phyloP scores from a whole-genome alignment of 64 coral and sea anemone species.

The Hydrozoanthus tunicans region DNA sequence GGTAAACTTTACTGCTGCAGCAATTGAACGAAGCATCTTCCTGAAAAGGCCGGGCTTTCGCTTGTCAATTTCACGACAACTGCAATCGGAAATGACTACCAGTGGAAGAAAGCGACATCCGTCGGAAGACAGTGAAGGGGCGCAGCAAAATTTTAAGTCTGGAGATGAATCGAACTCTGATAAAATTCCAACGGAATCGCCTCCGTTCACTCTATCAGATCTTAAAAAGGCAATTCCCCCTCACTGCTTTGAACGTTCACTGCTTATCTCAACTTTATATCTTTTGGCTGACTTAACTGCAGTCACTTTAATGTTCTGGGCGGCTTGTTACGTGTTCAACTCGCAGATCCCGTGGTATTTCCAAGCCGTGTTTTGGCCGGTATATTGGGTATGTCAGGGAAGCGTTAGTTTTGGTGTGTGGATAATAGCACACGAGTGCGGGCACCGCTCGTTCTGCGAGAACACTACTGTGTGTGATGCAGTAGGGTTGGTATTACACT shows the following conservation, averaged over 20 bases:
- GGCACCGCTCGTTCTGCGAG: slow-evolving; percentile 83
- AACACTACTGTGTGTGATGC: slow-evolving; percentile 76
- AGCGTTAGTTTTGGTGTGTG: slow-evolving; percentile 76
- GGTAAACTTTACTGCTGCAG: slow-evolving; percentile 14
- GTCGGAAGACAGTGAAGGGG: background rate
- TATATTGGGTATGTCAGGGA: slow-evolving; percentile 89
- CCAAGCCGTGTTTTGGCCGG: slow-evolving; percentile 80
- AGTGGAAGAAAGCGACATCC: slow-evolving; percentile 28
- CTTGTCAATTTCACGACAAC: background rate
- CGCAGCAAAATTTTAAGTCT: background rate
- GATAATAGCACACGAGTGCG: slow-evolving; percentile 93
- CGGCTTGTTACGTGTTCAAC: slow-evolving; percentile 64
- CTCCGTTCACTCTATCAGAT: slow-evolving; percentile 84
- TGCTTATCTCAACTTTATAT: slow-evolving; percentile 72
- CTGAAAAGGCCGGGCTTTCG: background rate
- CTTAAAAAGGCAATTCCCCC: slow-evolving; percentile 87
- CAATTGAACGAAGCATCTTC: slow-evolving; percentile 19
- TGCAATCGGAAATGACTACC: background rate
- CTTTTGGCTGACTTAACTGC: slow-evolving; percentile 64
- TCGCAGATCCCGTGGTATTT: slow-evolving; percentile 61
- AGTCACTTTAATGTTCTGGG: slow-evolving; percentile 43
- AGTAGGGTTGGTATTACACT: slow-evolving; percentile 75
- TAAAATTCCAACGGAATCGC: slow-evolving; percentile 42
- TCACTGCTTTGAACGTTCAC: slow-evolving; percentile 80
- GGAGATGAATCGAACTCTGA: background rate